phyloP scores from a whole-genome alignment of 2,888 invertebrate species.

The Conistra vaccinii region DNA sequence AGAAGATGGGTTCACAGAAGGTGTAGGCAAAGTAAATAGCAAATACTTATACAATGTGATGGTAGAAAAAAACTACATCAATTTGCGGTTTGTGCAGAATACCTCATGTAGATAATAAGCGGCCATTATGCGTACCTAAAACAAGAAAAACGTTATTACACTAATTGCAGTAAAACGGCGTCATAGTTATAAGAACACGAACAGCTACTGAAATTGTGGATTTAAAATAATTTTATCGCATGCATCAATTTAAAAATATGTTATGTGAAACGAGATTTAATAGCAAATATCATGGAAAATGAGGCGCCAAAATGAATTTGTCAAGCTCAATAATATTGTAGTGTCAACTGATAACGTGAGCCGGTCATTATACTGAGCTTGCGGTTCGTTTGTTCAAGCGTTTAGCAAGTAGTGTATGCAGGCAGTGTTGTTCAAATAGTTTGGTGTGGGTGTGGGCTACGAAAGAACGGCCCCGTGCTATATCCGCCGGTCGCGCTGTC shows the following conservation, averaged over 20 bases:
- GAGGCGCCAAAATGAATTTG: slow-evolving; percentile 53
- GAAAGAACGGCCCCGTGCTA: slow-evolving; percentile 89
- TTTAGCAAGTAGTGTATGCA: slow-evolving; percentile 82
- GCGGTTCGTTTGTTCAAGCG: slow-evolving; percentile 79
- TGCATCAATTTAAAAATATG: background rate
- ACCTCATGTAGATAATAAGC: slow-evolving; percentile 50
- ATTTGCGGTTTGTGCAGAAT: slow-evolving; percentile 60
- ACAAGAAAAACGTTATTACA: slow-evolving; percentile 55
- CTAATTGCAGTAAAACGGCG: slow-evolving; percentile 47
- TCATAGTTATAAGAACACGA: slow-evolving; percentile 34
- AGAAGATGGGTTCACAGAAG: slow-evolving; percentile 59
- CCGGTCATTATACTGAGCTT: slow-evolving; percentile 74
- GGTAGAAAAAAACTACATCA: slow-evolving; percentile 63
- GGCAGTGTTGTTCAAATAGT: slow-evolving; percentile 82
- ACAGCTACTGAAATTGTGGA: slow-evolving; percentile 20
- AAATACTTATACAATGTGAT: slow-evolving; percentile 33
- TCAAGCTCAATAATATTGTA: slow-evolving; percentile 61
- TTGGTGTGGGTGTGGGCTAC: slow-evolving; percentile 83
- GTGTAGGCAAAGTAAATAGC: slow-evolving; percentile 60
- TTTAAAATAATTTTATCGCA: slow-evolving; percentile 8
- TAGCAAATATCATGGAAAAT: slow-evolving; percentile 30
- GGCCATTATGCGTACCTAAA: slow-evolving; percentile 39
- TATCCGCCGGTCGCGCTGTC: slow-evolving; percentile 84
- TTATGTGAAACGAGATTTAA: slow-evolving; percentile 11
- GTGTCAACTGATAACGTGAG: slow-evolving; percentile 78